Evolutionary conservation across 2,113 vertebrate species (phyloP).

Genomic region (Hippopotamus amphibius): DNA sequence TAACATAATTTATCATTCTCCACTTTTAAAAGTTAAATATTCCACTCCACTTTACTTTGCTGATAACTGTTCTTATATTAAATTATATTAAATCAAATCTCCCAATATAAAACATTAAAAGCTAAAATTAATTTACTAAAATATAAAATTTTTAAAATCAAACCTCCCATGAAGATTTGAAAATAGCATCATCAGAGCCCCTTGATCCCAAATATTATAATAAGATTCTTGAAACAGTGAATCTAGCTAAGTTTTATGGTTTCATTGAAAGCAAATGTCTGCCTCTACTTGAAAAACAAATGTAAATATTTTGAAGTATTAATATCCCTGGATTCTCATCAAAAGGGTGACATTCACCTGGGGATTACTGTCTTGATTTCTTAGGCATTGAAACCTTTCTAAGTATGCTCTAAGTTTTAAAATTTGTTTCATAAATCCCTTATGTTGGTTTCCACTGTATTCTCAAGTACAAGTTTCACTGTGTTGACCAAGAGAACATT

Average conservation of each 20-base stretch:
- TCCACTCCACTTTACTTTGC: not conserved
- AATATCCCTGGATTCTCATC: not conserved
- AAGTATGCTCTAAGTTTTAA: conserved; percentile 31
- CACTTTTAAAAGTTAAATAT: conserved; percentile 30
- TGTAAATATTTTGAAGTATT: conserved; percentile 57
- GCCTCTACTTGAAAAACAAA: conserved; percentile 64
- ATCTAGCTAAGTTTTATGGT: not conserved
- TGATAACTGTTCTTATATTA: conserved; percentile 30
- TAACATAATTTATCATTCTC: conserved; percentile 18
- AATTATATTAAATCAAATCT: conserved; percentile 25
- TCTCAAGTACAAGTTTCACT: conserved; percentile 44
- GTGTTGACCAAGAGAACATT: not conserved
- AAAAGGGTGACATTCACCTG: conserved; percentile 55
- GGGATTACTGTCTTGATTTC: conserved; percentile 56
- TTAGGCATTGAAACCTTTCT: conserved; percentile 52
- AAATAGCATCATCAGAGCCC: conserved; percentile 13
- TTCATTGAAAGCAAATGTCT: conserved; percentile 44
- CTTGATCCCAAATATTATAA: not conserved
- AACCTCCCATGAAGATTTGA: conserved; percentile 21
- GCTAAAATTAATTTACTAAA: not conserved
- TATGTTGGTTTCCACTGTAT: conserved; percentile 54
- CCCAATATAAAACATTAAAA: conserved; percentile 43
- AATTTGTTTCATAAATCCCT: conserved; percentile 43
- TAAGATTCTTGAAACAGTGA: conserved; percentile 41
- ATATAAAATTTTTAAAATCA: not conserved